Percentiles rank a stretch among this genome's conserved stretches.
These are phyloP conservation scores for Corvus moneduloides DNA, from an alignment of 2,113 vertebrate genomes.

Conservation along the genomic window DNA sequence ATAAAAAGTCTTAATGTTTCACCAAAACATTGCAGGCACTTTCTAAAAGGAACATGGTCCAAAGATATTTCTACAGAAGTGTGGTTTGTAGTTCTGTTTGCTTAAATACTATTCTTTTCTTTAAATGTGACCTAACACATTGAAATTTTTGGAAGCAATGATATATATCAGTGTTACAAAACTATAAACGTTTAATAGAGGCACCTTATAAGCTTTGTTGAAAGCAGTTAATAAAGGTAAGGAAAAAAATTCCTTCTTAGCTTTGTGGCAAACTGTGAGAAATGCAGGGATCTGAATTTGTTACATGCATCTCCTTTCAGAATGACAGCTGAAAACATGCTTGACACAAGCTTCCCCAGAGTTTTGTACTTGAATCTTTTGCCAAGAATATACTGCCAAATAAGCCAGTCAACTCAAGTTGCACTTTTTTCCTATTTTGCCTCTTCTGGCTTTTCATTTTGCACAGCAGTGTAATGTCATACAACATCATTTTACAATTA, in stretches of 20 bases:
- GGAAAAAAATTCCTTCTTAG: neutral
- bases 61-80: neutral
- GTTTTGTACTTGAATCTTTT: neutral
- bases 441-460: neutral
- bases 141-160: neutral
- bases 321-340: constrained; percentile 6
- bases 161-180: neutral
- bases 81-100: neutral
- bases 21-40: neutral
- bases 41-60: fast-evolving
- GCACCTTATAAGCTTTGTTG: neutral
- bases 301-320: neutral
- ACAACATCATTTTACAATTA: neutral
- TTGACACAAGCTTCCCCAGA: neutral
- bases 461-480: neutral
- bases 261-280: neutral
- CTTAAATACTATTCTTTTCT: neutral
- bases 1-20: neutral
- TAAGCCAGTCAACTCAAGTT: neutral
- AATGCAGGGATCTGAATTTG: neutral
- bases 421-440: neutral
- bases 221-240: constrained; percentile 1
- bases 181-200: neutral
- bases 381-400: neutral
- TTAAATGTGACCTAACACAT: neutral